Evolutionary conservation across 2,113 vertebrate genomes (phyloP).

Genomic region (Chitala chitala): DNA sequence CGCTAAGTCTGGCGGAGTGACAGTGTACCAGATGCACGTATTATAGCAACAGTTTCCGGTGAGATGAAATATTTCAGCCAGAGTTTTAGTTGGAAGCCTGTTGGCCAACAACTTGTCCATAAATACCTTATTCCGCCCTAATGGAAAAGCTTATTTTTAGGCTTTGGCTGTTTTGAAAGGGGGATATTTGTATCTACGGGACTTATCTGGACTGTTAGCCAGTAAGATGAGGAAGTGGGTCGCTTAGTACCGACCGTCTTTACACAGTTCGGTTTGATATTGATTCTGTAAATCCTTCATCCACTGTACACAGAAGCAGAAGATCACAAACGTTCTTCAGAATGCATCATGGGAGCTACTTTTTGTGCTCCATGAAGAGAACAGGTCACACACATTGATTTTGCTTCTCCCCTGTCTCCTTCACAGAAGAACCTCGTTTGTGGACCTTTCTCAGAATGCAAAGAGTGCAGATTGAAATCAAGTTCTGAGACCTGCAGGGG

Average conservation of each 20-base stretch:
- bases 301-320: slow-evolving; percentile 25
- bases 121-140: neutral
- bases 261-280: neutral
- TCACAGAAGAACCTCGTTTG: slow-evolving; percentile 39
- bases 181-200: neutral
- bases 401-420: slow-evolving; percentile 5
- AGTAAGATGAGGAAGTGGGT: neutral
- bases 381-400: neutral
- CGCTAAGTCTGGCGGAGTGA: too few species aligned
- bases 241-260: neutral
- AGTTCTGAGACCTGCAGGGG: slow-evolving; percentile 24
- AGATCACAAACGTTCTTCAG: slow-evolving; percentile 48
- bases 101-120: neutral
- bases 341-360: too few species aligned
- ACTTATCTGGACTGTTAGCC: neutral
- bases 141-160: neutral
- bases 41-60: too few species aligned
- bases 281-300: neutral
- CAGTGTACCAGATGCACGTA: too few species aligned
- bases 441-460: slow-evolving; percentile 33
- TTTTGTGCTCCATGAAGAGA: slow-evolving; percentile 43
- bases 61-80: too few species aligned
- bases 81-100: too few species aligned
- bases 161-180: neutral
- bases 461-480: slow-evolving; percentile 37